Base-by-base conservation (phyloP, 2,797 vertebrate genomes). In the Argyrosomus regius region DNA sequence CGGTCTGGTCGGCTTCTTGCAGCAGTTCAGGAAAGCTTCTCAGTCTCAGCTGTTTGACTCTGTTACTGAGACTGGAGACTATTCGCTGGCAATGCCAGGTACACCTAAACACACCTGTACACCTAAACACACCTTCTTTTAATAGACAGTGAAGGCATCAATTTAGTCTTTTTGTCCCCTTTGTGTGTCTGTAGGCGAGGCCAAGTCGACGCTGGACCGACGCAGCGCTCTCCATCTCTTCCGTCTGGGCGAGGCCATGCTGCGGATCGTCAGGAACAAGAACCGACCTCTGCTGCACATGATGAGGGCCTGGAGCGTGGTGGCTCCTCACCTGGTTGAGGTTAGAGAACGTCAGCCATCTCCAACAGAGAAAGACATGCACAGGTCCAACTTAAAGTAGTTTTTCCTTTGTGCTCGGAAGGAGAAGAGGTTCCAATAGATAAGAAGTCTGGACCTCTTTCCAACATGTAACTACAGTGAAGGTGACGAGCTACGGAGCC, bases 321-420 rank as follows among this genome's bases (percentile, higher is more conserved):
- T 98, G 86, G 98, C 98, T 0, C 97, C 98, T 0, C 98, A 99
- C 68, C 95, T 99, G 75, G 98, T 99, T 82, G 98, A 99, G 96
- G 97, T 98, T 39, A 83, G 26, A 77, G 54, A 53, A 12, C 72
- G 8, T 35, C 35, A 8, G 39, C 14, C 35, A 26, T 11, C 1
- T 59, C 18, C 16, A 4, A 43, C 7, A 35, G 35, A 35, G 35
- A 35, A 8, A 35, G 35, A 39, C 35, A 39, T 39, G 8, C 35
- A 39, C 22, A 31, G 17, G 43, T 2, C 11, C 39, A 18, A 46
- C 53, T 46, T 9, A 43, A 26, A 39, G 35, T 39, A 9, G 8
- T 39, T 39, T 9, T 35, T 6, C 35, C 35, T 35, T 8, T 6
- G 35, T 35, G 35, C 7, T 35, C 2, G 35, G 35, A 35, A 35